A percentile compares a stretch with the other conserved stretches of the same genome.
These are phyloP conservation scores for Schrankia costaestrigalis DNA, from an alignment of 2,888 invertebrate species.

Conservation along the genomic window DNA sequence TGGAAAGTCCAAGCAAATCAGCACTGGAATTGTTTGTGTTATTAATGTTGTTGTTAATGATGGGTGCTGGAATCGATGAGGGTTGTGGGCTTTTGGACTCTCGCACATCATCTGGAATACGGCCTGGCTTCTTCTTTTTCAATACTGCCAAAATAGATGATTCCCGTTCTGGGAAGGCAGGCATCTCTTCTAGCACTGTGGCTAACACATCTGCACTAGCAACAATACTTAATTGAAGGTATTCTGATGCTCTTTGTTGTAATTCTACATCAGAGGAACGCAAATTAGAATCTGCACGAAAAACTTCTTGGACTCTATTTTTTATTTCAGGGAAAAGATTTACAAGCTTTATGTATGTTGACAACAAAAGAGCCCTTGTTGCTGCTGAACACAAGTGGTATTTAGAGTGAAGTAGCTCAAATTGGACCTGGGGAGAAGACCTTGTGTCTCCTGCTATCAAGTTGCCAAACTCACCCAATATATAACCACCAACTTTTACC, in stretches of 20 bases:
- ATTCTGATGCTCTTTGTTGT: slow-evolving; percentile 98
- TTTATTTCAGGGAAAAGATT: slow-evolving; percentile 99
- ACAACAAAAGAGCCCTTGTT: slow-evolving; percentile 96
- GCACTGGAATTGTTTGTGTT: slow-evolving; percentile 82
- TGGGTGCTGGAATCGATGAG: slow-evolving; percentile 62
- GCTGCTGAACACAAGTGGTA: slow-evolving; percentile 98
- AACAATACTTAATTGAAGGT: slow-evolving; percentile 96
- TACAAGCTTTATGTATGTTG: slow-evolving; percentile 99
- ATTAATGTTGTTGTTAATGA: slow-evolving; percentile 73
- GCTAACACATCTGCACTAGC: slow-evolving; percentile 98
- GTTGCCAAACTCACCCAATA: slow-evolving; percentile 99
- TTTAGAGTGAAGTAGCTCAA: slow-evolving; percentile 98
- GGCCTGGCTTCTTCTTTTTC: slow-evolving; percentile 98
- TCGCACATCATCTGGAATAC: slow-evolving; percentile 93
- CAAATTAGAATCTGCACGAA: slow-evolving; percentile 95
- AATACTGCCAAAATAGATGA: slow-evolving; percentile 98
- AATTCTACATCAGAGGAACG: slow-evolving; percentile 98
- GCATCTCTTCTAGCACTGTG: slow-evolving; percentile 99
- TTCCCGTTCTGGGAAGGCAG: slow-evolving; percentile 99
- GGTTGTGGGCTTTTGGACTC: slow-evolving; percentile 89
- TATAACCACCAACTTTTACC: slow-evolving; percentile 99
- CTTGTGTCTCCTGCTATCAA: slow-evolving; percentile 99
- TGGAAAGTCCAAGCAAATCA: slow-evolving; percentile 93
- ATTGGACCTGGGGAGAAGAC: slow-evolving; percentile 98
- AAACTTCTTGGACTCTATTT: slow-evolving; percentile 96